Percentiles rank a stretch among this genome's conserved stretches.
Evolutionary conservation across 2,113 vertebrate genomes (phyloP).

Genomic region (Struthidea cinerea): DNA sequence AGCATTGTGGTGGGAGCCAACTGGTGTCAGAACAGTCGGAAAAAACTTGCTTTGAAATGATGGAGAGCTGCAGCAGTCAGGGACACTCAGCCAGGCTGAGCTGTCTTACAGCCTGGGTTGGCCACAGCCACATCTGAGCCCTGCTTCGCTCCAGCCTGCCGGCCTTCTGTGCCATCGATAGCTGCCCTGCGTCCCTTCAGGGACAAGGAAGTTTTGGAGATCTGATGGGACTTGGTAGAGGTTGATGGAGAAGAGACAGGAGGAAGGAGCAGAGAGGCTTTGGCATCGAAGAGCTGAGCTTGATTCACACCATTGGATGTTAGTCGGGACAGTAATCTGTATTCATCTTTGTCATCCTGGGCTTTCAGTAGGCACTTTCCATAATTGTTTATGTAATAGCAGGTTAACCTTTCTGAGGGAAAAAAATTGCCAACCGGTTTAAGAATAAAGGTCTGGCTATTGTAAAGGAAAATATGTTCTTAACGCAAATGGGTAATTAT

Average conservation of each 20-base stretch:
- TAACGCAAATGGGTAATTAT: conserved; percentile 40
- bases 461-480: conserved; percentile 23
- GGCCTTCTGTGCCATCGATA: accelerated
- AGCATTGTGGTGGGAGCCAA: not conserved
- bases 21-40: not conserved
- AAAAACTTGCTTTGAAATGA: not conserved
- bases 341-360: not conserved
- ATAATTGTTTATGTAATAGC: not conserved
- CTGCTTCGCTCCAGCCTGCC: not conserved
- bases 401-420: not conserved
- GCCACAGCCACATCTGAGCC: not conserved
- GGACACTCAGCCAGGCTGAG: accelerated
- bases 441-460: not conserved
- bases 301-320: not conserved
- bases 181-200: not conserved
- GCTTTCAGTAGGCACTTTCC: not conserved
- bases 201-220: not conserved
- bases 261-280: not conserved
- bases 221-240: not conserved
- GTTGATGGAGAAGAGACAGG: not conserved
- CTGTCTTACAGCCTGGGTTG: not conserved
- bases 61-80: not conserved
- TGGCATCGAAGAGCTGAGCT: accelerated
- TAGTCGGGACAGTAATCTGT: not conserved
- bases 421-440: not conserved